These are phyloP conservation scores for Papio anubis DNA, from an alignment of 2,113 vertebrate species.

Conservation along the genomic window DNA sequence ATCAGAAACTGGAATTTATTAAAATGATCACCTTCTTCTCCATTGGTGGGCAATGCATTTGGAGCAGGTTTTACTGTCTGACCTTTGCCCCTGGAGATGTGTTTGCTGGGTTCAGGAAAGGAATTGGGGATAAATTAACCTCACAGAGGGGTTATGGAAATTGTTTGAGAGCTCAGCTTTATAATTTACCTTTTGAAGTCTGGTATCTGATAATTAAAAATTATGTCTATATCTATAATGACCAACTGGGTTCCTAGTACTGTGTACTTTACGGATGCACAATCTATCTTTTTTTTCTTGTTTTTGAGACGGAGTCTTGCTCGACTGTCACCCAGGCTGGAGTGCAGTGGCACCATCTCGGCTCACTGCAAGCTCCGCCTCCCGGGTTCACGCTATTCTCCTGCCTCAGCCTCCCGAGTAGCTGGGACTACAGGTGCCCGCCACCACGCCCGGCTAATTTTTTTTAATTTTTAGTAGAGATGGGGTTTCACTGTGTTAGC, in stretches of 20 bases:
- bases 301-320: too few relatives aligned
- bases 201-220: slow-evolving; percentile 5
- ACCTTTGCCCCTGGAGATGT: slow-evolving; percentile 27
- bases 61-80: slow-evolving; percentile 50
- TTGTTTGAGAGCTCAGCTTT: not conserved
- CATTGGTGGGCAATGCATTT: slow-evolving; percentile 32
- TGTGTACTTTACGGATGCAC: not conserved
- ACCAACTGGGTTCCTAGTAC: not conserved
- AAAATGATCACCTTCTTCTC: slow-evolving; percentile 56
- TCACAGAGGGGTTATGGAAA: not conserved
- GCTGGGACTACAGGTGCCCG: too few relatives aligned
- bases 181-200: slow-evolving; percentile 21
- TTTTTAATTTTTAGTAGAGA: too few relatives aligned
- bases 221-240: not conserved
- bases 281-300: not conserved
- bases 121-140: not conserved
- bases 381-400: too few relatives aligned
- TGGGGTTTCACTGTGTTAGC: too few relatives aligned
- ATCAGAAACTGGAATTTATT: slow-evolving; percentile 43
- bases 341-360: too few relatives aligned
- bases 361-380: too few relatives aligned
- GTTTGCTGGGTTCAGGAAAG: slow-evolving; percentile 19
- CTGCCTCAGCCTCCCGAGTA: too few relatives aligned
- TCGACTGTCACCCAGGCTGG: too few relatives aligned
- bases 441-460: too few relatives aligned